phyloP scores from a whole-genome alignment of 2,797 vertebrate species.

The Acanthiza pusilla region DNA sequence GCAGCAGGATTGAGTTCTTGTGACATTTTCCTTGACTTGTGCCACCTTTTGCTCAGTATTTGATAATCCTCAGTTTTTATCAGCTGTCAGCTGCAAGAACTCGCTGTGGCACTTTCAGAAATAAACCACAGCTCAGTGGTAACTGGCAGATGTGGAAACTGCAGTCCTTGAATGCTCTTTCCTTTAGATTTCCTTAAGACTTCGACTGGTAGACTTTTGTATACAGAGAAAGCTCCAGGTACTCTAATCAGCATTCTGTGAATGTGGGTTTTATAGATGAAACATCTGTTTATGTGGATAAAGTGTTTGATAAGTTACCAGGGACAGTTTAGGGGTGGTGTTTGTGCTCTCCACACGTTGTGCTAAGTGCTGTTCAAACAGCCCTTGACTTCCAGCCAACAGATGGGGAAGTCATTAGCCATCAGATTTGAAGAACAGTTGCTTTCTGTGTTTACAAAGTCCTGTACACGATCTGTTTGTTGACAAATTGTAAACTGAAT shows the following conservation, averaged over 20 bases:
- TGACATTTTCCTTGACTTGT: not conserved
- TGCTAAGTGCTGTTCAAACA: conserved; percentile 15
- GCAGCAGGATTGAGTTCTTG: not conserved
- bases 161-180: not conserved
- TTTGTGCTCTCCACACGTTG: not conserved
- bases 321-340: conserved; percentile 11
- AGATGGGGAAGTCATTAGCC: conserved; percentile 55
- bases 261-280: not conserved
- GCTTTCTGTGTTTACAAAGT: conserved; percentile 45
- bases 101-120: not conserved
- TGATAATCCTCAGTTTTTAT: not conserved
- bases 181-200: not conserved
- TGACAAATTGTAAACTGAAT: not conserved
- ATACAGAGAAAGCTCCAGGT: not conserved
- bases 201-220: not conserved
- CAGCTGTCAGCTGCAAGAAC: not conserved
- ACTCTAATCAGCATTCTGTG: not conserved
- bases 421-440: conserved; percentile 13
- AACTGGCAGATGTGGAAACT: not conserved
- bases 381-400: conserved; percentile 39
- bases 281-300: not conserved
- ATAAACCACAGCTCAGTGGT: not conserved
- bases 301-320: conserved; percentile 22
- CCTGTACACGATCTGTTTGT: not conserved
- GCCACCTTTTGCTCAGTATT: not conserved